Base-by-base conservation (phyloP, 1,140 invertebrate genomes). In the Oryctes rhinoceros region DNA sequence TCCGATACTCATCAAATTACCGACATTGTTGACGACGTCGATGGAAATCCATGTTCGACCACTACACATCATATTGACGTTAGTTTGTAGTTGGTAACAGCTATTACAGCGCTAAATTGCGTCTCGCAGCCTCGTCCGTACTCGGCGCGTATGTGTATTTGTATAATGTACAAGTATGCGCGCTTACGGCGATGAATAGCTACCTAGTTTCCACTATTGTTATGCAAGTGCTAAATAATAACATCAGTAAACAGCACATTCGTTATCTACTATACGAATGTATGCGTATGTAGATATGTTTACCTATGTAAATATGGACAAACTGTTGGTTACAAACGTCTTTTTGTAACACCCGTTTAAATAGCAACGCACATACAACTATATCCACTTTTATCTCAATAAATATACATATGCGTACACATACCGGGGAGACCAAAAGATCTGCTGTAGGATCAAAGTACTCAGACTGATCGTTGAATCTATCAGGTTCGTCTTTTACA, bases 1-100 rank as follows among this genome's bases (percentile, higher is more conserved):
- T 71, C 18, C 65, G 65, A 71, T 71, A 71, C 65, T 71, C 65
- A 71, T 71, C 65, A 24, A 71, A 71, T 71, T 71, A 71, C 65
- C 18, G 65, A 71, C 65, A 71, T 71, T 71, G 65, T 71, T 71
- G 65, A 71, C 65, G 65, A 71, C 24, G 65, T 71, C 65, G 65
- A 71, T 71, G 65, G 65, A 71, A 71, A 71, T 71, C n/a, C 65
- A 71, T 71, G 65, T 71, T 24, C 65, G 65, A 30, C 65, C 65
- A 37, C 65, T 71, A 71, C 65, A 71, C 65, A 71, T 71, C 24
- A 9, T 24, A 37, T 37, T 35, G 18, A 71, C 65, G 65, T 71
- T 71, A 71, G 65, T 71, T 71, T 30, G 65, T 71, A 71, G 35
- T 71, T 24, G 10, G 65, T 37, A 71, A 30, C 65, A 71, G 20